These are phyloP conservation scores for Hipposideros armiger DNA, from an alignment of 2,113 vertebrate genomes.

Conservation along the genomic window DNA sequence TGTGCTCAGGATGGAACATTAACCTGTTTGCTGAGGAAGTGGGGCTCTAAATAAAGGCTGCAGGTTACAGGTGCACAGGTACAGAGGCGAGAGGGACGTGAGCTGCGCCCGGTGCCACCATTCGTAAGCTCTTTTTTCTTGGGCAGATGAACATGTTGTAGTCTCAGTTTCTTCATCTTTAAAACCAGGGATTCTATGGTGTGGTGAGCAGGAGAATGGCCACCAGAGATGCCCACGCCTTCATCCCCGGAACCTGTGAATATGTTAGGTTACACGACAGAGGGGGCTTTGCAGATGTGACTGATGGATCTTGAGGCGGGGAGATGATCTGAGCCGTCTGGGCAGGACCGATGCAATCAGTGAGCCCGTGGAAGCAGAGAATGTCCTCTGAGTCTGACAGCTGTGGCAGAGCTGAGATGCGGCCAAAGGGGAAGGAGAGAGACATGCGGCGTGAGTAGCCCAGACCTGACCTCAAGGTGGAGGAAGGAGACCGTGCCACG, in stretches of 20 bases:
- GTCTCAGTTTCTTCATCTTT: background rate
- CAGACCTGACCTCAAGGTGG: background rate
- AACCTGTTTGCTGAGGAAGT: background rate
- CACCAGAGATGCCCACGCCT: background rate
- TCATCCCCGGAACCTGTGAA: background rate
- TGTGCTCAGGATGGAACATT: background rate
- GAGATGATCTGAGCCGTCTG: no score
- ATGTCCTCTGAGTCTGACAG: background rate
- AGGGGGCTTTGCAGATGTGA: background rate
- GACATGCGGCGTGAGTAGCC: background rate
- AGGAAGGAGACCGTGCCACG: background rate
- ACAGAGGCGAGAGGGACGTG: background rate
- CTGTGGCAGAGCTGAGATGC: accelerated
- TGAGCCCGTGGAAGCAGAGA: accelerated
- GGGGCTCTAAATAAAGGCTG: no score
- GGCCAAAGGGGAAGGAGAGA: background rate
- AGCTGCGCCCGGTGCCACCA: accelerated
- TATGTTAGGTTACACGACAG: accelerated
- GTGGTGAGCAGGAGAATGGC: no score
- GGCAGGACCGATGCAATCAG: background rate
- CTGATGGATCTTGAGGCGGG: no score
- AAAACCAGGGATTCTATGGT: background rate
- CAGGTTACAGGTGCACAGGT: background rate
- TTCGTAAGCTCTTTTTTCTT: no score
- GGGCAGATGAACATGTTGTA: no score